Evolutionary conservation across 2,113 vertebrate species (phyloP).

Genomic region (Dermatemys mawii): DNA sequence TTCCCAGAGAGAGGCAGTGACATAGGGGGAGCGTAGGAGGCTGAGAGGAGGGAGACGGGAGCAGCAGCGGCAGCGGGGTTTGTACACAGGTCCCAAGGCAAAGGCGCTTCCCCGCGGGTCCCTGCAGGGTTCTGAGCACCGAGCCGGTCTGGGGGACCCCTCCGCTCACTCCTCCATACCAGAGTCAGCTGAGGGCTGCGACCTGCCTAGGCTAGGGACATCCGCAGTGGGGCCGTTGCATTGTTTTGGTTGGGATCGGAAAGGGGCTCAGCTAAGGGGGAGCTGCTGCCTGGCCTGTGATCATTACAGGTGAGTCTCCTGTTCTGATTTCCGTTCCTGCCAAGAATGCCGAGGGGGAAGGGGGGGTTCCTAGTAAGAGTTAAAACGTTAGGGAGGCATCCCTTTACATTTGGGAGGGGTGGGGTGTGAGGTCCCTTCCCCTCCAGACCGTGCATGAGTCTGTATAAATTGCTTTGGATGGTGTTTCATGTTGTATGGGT

Average conservation of each 20-base stretch:
- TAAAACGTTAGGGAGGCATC: conserved; percentile 9
- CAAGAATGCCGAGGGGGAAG: not conserved
- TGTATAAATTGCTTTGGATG: not conserved
- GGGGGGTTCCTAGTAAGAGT: not conserved
- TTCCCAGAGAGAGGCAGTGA: conserved; percentile 84
- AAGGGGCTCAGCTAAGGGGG: conserved; percentile 73
- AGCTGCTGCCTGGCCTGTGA: conserved; percentile 86
- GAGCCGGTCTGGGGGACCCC: conserved; percentile 23
- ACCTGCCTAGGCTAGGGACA: conserved; percentile 66
- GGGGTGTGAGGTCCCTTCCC: not conserved
- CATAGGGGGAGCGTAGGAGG: conserved; percentile 83
- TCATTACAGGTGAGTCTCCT: conserved; percentile 89
- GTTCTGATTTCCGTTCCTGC: conserved; percentile 19
- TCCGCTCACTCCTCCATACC: conserved; percentile 26
- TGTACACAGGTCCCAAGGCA: conserved; percentile 73
- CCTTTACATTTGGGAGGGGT: not conserved
- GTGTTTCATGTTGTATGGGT: conserved; percentile 32
- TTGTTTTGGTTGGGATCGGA: conserved; percentile 86
- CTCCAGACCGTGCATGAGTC: not conserved
- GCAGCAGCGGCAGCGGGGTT: conserved; percentile 68
- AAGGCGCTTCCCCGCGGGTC: conserved; percentile 32
- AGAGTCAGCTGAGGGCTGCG: conserved; percentile 21
- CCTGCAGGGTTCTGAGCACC: conserved; percentile 11
- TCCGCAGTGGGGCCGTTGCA: conserved; percentile 88
- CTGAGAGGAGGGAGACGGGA: conserved; percentile 75